Base-by-base conservation (phyloP, 2,113 vertebrate species). In the Amazona vittata region DNA sequence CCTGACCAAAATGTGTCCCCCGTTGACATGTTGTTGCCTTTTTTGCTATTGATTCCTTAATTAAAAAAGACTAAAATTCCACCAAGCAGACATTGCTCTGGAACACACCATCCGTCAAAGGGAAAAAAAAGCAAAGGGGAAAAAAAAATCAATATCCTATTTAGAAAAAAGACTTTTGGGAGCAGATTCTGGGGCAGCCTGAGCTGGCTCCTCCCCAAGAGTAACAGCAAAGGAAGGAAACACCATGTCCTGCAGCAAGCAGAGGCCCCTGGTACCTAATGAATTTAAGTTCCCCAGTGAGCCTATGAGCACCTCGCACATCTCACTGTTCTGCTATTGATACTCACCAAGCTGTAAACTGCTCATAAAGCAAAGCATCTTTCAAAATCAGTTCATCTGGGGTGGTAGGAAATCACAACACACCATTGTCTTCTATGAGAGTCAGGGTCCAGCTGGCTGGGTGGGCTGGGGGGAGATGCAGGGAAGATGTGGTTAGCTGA, bases 121-220 rank as follows among this genome's bases (percentile, higher is more conserved):
- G 8, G 57, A 14, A 28, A 75, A 12, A 41, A 35, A 29, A 8
- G 3, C 2, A 4, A 49, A 17, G 3, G 41, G 16, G 10, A 55
- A 86, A 63, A 62, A 62, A 55, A 69, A 91, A 96, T 91, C 85
- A 74, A 96, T 93, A 93, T 13, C 37, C 62, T 84, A 49, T 90
- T 92, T 22, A 22, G n/a, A 53, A 90, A 76, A 79, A 68, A 67
- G n/a, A 5, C 11, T 55, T 43, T 29, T 39, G 46, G 41, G 53
- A 87, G n/a, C 39, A 83, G 64, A 49, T 74, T 89, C 71, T 70
- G 80, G 64, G 80, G 53, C 59, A 77, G 76, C 44, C 15, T 6
- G 9, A 26, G 50, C 63, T 29, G 33, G n/a, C 24, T 35, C 33
- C 57, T 59, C 13, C 33, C 9, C 10, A 22, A 59, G 33, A 49